These are phyloP conservation scores for Cryptotis parvus DNA, from an alignment of 2,113 vertebrate genomes.

Conservation along the genomic window DNA sequence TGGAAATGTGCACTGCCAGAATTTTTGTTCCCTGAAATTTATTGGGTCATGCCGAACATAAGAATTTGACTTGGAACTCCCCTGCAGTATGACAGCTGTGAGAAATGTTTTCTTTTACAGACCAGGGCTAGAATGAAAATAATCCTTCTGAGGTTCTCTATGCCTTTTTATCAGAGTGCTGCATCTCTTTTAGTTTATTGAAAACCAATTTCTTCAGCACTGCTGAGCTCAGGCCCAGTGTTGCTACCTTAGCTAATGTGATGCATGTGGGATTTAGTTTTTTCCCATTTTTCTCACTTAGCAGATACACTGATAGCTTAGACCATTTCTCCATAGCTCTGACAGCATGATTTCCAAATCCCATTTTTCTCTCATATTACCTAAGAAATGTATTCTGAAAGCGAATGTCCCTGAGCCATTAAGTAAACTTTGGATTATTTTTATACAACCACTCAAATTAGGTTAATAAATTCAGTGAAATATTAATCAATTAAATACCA, in stretches of 20 bases:
- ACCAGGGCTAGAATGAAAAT: neutral
- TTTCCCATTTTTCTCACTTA: slow-evolving; percentile 17
- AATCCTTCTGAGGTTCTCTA: neutral
- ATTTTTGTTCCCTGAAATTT: neutral
- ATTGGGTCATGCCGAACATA: neutral
- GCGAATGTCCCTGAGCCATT: neutral
- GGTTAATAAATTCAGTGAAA: slow-evolving; percentile 10
- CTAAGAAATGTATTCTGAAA: slow-evolving; percentile 17
- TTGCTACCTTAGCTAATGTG: neutral
- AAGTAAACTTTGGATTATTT: slow-evolving; percentile 25
- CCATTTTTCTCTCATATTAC: neutral
- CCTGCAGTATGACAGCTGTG: neutral
- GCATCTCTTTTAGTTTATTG: neutral
- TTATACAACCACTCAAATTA: slow-evolving; percentile 19
- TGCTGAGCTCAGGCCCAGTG: neutral
- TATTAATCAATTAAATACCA: neutral
- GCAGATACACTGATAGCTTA: neutral
- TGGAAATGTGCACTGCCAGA: neutral
- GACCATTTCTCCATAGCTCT: neutral
- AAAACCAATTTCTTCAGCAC: neutral
- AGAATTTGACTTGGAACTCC: neutral
- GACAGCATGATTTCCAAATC: neutral
- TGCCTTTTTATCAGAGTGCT: neutral
- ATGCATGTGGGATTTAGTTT: neutral
- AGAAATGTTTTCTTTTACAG: slow-evolving; percentile 11